Conservation (phyloP, 2,888 invertebrate genomes). For the Seira sanloemensis region DNA sequence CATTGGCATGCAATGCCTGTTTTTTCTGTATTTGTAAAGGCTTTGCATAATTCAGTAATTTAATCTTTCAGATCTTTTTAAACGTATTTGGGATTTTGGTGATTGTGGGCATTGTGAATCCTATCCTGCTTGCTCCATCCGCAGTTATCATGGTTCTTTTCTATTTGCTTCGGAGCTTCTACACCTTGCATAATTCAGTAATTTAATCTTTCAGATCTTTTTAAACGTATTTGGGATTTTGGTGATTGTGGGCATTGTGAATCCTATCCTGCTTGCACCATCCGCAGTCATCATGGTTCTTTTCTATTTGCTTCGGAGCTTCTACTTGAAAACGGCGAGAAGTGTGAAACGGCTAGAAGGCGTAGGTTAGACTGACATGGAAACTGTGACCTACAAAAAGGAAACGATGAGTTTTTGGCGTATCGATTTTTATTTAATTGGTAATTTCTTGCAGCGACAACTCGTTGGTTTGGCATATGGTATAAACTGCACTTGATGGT, state of each 20-base stretch:
- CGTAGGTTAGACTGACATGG: slow-evolving; percentile 75
- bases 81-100: slow-evolving; percentile 79
- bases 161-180: too few relatives aligned
- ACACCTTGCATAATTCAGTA: too few relatives aligned
- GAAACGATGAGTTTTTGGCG: not conserved
- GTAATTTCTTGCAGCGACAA: too few relatives aligned
- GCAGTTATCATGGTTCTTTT: slow-evolving; percentile 76
- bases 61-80: slow-evolving; percentile 80
- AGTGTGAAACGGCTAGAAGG: slow-evolving; percentile 82
- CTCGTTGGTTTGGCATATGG: too few relatives aligned
- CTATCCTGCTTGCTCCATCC: too few relatives aligned
- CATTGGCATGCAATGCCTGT: too few relatives aligned
- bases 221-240: slow-evolving; percentile 80
- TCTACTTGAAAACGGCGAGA: slow-evolving; percentile 88
- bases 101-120: slow-evolving; percentile 76
- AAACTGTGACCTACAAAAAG: not conserved
- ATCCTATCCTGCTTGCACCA: slow-evolving; percentile 74
- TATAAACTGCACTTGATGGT: too few relatives aligned
- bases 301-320: slow-evolving; percentile 79
- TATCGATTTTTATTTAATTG: not conserved
- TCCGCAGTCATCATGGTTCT: slow-evolving; percentile 76
- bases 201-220: slow-evolving; percentile 80
- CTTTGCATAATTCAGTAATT: too few relatives aligned
- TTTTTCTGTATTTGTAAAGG: too few relatives aligned
- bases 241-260: slow-evolving; percentile 76